Evolutionary conservation across 2,888 invertebrate species (phyloP), one percentile per base, ranked within the genome.

Genomic region (Litoditis marina): DNA sequence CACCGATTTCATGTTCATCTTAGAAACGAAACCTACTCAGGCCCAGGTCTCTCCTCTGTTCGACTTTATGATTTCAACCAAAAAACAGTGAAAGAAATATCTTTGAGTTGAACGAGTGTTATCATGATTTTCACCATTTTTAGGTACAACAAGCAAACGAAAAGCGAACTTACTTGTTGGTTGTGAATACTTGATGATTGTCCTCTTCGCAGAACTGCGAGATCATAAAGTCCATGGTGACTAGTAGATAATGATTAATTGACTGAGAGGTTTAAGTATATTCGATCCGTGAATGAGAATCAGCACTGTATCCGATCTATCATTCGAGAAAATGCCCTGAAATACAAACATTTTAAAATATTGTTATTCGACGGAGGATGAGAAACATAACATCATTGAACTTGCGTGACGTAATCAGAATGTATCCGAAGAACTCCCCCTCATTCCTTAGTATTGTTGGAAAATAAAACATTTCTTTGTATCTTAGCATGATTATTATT

Each of bases 201-300:
- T 76, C 71, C 62, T 77, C 78, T 51, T 76, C 75, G 63, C 78
- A 77, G 56, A 78, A 78, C 56, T 77, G 67, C 52, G 77, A 77
- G 58, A 76, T 72, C 78, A 78, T 78, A 46, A 78, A 78, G 59
- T 77, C 77, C 78, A 78, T 78, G 32, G 22, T 61, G 59, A 49
- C 13, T 36, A 36, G 50, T 16, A 32, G 47, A 57, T 49, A 6
- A 49, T 11, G 25, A 25, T 27, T 50, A 27, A n/a, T 27, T 32
- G 30, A 47, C 8, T 16, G 39, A 30, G 16, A 58, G 19, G 28
- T 50, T 50, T 28, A 16, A 58, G n/a, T n/a, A 11, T 19, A 27
- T n/a, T 50, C 42, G 58, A 34, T 36, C 28, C n/a, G 2, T 28
- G 30, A 19, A 34, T 6, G 16, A n/a, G 36, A 50, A 22, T 59